Percentiles rank a stretch among this genome's conserved stretches.
Evolutionary conservation across 2,888 invertebrate species (phyloP).

Genomic region (Machimus rusticus): DNA sequence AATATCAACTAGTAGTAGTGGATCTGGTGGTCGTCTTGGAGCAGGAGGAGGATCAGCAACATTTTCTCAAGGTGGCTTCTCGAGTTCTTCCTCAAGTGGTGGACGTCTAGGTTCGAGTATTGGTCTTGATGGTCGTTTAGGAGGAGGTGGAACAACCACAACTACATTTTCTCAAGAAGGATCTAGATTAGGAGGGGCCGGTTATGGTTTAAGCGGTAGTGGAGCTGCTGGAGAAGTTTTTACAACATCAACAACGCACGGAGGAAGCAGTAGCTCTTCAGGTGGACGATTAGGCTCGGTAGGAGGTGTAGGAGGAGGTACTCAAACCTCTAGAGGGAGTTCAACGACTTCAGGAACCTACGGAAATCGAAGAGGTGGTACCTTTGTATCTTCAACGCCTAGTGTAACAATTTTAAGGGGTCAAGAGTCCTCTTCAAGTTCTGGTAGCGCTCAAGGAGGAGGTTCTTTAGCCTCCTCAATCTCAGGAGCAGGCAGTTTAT

Average conservation of each 20-base stretch:
- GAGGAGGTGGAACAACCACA: not conserved
- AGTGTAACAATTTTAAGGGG: not conserved
- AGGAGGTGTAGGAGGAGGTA: not conserved
- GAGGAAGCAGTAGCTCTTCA: slow-evolving; percentile 16
- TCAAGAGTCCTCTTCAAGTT: not conserved
- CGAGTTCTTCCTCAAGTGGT: not conserved
- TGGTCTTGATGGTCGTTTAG: not conserved
- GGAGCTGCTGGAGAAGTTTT: slow-evolving; percentile 10
- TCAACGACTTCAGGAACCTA: not conserved
- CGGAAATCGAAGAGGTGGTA: not conserved
- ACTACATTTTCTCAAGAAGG: not conserved
- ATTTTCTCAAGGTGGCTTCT: not conserved
- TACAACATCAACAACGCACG: not conserved
- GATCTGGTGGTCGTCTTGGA: not conserved
- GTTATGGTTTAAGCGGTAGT: slow-evolving; percentile 25
- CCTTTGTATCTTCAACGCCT: not conserved
- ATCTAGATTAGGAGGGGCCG: slow-evolving; percentile 6
- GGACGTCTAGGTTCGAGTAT: not conserved
- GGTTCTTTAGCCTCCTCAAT: not conserved
- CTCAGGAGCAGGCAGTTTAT: not conserved
- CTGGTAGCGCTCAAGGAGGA: not conserved
- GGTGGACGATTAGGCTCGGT: not conserved
- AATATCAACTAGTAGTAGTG: not conserved
- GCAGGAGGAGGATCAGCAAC: not conserved
- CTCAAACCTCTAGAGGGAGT: not conserved